Conservation (phyloP, 1,140 invertebrate species). For the Anastrepha ludens region DNA sequence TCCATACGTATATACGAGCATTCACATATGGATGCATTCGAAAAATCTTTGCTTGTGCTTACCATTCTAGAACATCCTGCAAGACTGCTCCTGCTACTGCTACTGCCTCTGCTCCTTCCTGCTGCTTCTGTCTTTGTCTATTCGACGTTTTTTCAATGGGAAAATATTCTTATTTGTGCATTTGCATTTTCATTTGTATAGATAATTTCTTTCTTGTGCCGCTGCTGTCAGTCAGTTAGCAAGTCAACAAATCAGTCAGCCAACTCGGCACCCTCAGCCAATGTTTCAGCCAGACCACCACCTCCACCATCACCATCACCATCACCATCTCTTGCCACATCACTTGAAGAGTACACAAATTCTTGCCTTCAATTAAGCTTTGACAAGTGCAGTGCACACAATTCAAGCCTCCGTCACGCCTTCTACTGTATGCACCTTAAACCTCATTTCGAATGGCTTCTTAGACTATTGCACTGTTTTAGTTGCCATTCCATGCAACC, state of each 20-base stretch:
- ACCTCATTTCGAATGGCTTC: constrained; percentile 26
- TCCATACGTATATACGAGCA: not conserved
- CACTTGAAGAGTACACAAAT: constrained; percentile 70
- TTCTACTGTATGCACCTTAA: not conserved
- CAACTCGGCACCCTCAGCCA: not conserved
- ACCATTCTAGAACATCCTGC: constrained; percentile 17
- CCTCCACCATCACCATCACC: not conserved
- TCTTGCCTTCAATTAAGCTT: constrained; percentile 74
- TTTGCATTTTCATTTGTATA: constrained; percentile 54
- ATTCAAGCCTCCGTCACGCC: constrained; percentile 7
- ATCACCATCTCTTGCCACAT: constrained; percentile 69
- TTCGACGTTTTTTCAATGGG: constrained; percentile 21
- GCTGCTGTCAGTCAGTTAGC: not conserved
- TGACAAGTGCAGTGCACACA: constrained; percentile 70
- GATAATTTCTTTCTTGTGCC: constrained; percentile 52
- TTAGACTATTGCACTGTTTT: constrained; percentile 46
- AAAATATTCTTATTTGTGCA: constrained; percentile 50
- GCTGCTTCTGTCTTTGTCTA: not conserved
- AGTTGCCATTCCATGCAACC: not conserved
- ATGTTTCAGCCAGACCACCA: constrained; percentile 30
- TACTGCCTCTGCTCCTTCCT: constrained; percentile 2
- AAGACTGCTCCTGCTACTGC: not conserved
- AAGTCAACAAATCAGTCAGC: constrained; percentile 29
- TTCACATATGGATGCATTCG: not conserved
- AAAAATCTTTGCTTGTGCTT: constrained; percentile 11